Conservation (phyloP, 1,140 invertebrate genomes). For the Drosophila erecta region DNA sequence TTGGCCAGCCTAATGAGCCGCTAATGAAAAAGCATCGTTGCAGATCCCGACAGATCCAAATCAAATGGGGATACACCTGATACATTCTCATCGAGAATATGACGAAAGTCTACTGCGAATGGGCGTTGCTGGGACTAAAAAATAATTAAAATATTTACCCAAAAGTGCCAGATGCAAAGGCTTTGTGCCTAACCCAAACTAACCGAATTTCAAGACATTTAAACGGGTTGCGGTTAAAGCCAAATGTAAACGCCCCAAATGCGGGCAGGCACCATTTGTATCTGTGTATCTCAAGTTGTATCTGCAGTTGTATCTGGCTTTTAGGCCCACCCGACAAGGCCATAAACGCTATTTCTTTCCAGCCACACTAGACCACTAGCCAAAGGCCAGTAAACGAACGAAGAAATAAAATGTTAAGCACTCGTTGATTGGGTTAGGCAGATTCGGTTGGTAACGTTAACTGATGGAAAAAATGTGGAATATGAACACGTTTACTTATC, state of each 20-base stretch:
- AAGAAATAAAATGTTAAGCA: constrained; percentile 45
- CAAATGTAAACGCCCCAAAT: constrained; percentile 71
- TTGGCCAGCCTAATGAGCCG: constrained; percentile 68
- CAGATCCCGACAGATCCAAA: constrained; percentile 17
- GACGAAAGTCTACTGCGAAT: constrained; percentile 16
- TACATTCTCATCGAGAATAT: constrained; percentile 1
- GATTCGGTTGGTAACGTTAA: background rate
- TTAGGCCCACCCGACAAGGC: constrained; percentile 59
- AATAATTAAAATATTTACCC: constrained; percentile 75
- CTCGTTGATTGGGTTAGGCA: constrained; percentile 28
- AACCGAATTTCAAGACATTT: constrained; percentile 43
- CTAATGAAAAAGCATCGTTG: constrained; percentile 72
- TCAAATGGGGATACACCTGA: constrained; percentile 8
- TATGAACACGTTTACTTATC: background rate
- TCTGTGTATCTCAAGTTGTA: constrained; percentile 25
- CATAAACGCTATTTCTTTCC: constrained; percentile 53
- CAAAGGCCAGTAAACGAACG: constrained; percentile 20
- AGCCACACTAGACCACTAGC: background rate
- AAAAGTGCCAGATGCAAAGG: constrained; percentile 41
- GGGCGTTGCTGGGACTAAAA: constrained; percentile 26
- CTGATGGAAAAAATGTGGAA: background rate
- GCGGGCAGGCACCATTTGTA: constrained; percentile 48
- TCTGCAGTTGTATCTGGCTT: constrained; percentile 33
- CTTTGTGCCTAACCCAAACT: too few relatives aligned
- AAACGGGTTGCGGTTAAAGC: constrained; percentile 50